Evolutionary conservation across 53 echinoderm and acorn worm species (phyloP), one percentile per base, ranked within the genome.

Genomic region (Holothuria scabra): DNA sequence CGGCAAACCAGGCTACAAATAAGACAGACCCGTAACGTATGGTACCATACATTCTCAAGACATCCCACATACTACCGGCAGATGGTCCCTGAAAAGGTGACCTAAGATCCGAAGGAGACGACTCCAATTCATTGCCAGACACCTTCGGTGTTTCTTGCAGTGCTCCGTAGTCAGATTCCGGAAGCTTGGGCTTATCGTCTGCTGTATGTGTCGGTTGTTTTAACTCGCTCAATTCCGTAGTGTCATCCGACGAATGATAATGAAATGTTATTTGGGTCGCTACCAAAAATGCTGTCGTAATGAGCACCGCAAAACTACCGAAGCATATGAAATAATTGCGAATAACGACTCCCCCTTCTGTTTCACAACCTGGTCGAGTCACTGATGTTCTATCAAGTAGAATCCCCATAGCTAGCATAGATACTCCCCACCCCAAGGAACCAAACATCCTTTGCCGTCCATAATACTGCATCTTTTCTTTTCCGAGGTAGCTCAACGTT

Each of bases 371-470:
- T 34, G 80, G 86, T 24, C 56, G 80, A 44, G 76, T 65, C 41
- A 80, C 84, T 22, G 80, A 83, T 13, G 92, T 91, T 35, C 85
- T 79, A 37, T 96, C 93, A 13, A 96, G 56, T 33, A 96, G 82
- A 32, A 96, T 41, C 2, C 96, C 96, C 78, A 93, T 85, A 1
- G 92, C 74, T 49, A 96, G 59, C 96, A 96, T 96, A 58, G 93
- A 86, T 31, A 96, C 48, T 18, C 96, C 96, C 96, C 96, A 96
- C 10, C 93, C 90, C 0, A 96, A 86, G 14, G 96, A 96, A 1
- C 96, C 96, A 74, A 96, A 96, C 96, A 96, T 96, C 30, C 96
- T 60, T 86, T 96, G 96, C 31, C 93, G 89, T 22, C 96, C 96
- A 65, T 96, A 96, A 64, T 90, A 87, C 61, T 92, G 88, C 88